A percentile compares a stretch with the other conserved stretches of the same genome.
Evolutionary conservation across 2,888 invertebrate genomes (phyloP).

Genomic region (Yponomeuta sedellus): DNA sequence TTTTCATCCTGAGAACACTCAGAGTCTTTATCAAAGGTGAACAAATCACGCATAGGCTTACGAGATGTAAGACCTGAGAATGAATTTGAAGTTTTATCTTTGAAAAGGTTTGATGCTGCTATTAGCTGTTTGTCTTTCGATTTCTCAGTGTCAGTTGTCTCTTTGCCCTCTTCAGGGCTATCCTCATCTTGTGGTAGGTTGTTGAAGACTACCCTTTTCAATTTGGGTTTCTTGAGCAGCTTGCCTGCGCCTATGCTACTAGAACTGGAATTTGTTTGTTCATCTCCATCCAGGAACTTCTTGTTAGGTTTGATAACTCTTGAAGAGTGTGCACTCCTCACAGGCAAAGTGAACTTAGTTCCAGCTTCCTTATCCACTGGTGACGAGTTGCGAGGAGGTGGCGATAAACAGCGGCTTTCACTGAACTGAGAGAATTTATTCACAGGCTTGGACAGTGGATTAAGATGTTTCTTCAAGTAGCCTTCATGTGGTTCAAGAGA

Average conservation of each 20-base stretch:
- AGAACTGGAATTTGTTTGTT: slow-evolving; percentile 47
- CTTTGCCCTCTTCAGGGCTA: slow-evolving; percentile 48
- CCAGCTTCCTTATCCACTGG: slow-evolving; percentile 55
- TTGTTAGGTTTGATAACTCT: slow-evolving; percentile 93
- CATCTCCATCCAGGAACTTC: slow-evolving; percentile 84
- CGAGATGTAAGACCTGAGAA: slow-evolving; percentile 53
- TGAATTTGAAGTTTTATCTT: slow-evolving; percentile 62
- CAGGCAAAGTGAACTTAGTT: slow-evolving; percentile 84
- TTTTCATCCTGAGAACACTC: slow-evolving; percentile 60
- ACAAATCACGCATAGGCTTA: slow-evolving; percentile 54
- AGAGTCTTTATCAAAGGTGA: slow-evolving; percentile 57
- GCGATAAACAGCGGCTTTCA: slow-evolving; percentile 65
- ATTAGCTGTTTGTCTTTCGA: slow-evolving; percentile 45
- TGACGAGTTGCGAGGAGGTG: slow-evolving; percentile 60
- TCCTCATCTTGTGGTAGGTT: slow-evolving; percentile 55
- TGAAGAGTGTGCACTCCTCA: slow-evolving; percentile 89
- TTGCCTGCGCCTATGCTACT: slow-evolving; percentile 47
- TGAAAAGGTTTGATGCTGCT: slow-evolving; percentile 57
- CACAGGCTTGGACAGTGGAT: slow-evolving; percentile 65
- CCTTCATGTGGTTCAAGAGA: slow-evolving; percentile 69
- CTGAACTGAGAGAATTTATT: slow-evolving; percentile 67
- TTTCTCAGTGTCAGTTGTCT: slow-evolving; percentile 53
- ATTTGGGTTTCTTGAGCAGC: slow-evolving; percentile 68
- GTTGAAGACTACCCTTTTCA: slow-evolving; percentile 66
- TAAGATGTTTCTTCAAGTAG: slow-evolving; percentile 63